A percentile compares a stretch with the other conserved stretches of the same genome.
These are phyloP conservation scores for Aegithalos caudatus DNA, from an alignment of 2,113 vertebrate genomes.

Conservation along the genomic window DNA sequence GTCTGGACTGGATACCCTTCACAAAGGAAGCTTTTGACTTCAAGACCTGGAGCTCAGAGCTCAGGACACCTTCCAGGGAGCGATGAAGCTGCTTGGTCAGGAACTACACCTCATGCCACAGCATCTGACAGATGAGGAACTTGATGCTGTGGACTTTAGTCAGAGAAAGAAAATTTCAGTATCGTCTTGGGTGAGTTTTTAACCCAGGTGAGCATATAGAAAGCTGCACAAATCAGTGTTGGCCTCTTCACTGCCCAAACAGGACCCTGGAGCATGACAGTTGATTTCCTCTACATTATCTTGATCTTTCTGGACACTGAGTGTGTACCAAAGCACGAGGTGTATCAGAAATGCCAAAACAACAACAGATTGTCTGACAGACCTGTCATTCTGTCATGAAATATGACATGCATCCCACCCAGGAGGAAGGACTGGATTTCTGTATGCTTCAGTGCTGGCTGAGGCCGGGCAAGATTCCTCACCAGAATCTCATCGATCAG, in stretches of 20 bases:
- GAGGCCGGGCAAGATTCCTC: neutral
- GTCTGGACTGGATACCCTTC: neutral
- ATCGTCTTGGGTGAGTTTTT: neutral
- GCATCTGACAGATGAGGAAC: neutral
- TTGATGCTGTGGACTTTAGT: neutral
- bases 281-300: neutral
- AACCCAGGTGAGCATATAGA: neutral
- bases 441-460: neutral
- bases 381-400: slow-evolving; percentile 1
- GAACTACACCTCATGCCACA: neutral
- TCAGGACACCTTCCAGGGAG: neutral
- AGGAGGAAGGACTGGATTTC: neutral
- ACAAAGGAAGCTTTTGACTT: neutral
- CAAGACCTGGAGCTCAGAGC: neutral
- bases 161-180: neutral
- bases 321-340: neutral
- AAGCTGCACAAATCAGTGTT: neutral
- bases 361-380: neutral
- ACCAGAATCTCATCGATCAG: neutral
- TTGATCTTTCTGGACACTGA: neutral
- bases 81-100: rapidly evolving
- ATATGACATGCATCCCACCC: neutral
- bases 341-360: neutral
- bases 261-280: neutral
- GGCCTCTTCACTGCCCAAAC: neutral